Percentiles rank a stretch among this genome's conserved stretches.
Conservation (phyloP, 2,888 invertebrate species). For the Pammene aurita region DNA sequence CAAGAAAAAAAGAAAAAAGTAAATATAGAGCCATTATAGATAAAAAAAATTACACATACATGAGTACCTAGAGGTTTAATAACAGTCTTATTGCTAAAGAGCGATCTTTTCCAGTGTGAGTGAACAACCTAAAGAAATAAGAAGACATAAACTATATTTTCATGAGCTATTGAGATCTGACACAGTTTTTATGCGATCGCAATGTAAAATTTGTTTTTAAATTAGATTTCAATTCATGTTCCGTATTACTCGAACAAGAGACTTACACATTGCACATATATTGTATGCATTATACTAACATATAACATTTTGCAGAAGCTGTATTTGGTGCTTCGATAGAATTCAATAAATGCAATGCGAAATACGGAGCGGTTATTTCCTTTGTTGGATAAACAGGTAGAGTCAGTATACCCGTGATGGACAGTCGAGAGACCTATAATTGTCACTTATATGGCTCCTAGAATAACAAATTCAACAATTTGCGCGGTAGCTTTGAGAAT, state of each 20-base stretch:
- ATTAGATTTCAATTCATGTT: too few species aligned
- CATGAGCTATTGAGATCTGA: too few species aligned
- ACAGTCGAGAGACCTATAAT: slow-evolving; percentile 21
- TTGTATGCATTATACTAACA: neutral
- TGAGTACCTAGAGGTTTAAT: too few species aligned
- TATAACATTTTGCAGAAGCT: slow-evolving; percentile 2
- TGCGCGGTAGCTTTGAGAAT: slow-evolving; percentile 9
- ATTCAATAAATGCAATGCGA: slow-evolving; percentile 15
- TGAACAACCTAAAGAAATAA: too few species aligned
- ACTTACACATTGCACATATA: neutral
- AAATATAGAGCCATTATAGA: too few species aligned
- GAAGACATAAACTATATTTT: too few species aligned
- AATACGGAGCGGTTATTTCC: slow-evolving; percentile 15
- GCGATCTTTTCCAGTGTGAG: too few species aligned
- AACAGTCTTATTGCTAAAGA: too few species aligned
- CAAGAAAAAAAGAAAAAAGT: too few species aligned
- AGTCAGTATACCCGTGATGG: slow-evolving; percentile 17
- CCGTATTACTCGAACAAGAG: neutral
- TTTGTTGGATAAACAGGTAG: slow-evolving; percentile 29
- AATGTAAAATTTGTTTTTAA: too few species aligned
- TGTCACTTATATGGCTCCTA: slow-evolving; percentile 28
- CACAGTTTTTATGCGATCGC: too few species aligned
- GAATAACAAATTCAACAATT: slow-evolving; percentile 31
- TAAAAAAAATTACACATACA: too few species aligned
- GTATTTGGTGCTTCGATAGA: slow-evolving; percentile 4